Conservation (phyloP, 2,888 invertebrate species). For the Acronicta alni region DNA sequence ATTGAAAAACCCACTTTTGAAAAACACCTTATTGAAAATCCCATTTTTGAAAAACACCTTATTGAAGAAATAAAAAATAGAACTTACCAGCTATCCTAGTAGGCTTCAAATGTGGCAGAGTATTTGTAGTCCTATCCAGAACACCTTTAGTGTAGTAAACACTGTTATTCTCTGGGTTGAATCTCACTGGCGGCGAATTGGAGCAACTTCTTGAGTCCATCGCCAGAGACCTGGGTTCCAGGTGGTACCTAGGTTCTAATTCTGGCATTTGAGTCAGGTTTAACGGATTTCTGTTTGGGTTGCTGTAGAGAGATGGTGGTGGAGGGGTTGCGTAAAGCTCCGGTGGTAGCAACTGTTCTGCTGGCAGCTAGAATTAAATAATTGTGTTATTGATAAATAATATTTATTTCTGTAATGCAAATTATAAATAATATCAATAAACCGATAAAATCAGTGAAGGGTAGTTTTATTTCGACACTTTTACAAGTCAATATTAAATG, state of each 20-base stretch:
- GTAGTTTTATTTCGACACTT: too few species aligned
- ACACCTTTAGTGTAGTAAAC: conserved; percentile 76
- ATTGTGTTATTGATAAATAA: too few species aligned
- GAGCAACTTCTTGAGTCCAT: conserved; percentile 75
- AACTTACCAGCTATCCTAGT: conserved; percentile 71
- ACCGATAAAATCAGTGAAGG: too few species aligned
- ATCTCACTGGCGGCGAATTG: conserved; percentile 80
- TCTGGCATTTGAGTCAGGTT: conserved; percentile 81
- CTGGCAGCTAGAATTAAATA: conserved; percentile 71
- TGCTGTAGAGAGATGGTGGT: conserved; percentile 77
- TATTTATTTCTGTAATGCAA: too few species aligned
- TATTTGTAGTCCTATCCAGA: conserved; percentile 72
- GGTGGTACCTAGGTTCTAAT: conserved; percentile 70
- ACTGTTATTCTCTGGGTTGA: conserved; percentile 74
- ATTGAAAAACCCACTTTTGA: too few species aligned
- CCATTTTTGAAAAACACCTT: too few species aligned
- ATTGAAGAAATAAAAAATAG: too few species aligned
- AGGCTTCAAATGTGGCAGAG: conserved; percentile 76
- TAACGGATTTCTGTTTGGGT: conserved; percentile 76
- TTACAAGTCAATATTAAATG: too few species aligned
- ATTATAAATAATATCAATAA: too few species aligned
- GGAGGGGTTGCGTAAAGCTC: conserved; percentile 78
- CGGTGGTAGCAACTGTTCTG: conserved; percentile 83
- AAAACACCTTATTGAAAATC: too few species aligned
- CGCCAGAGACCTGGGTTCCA: conserved; percentile 61